A percentile compares a stretch with the other conserved stretches of the same genome.
Evolutionary conservation across 2,888 invertebrate species (phyloP).

Genomic region (Pachycephus smyrnensis): DNA sequence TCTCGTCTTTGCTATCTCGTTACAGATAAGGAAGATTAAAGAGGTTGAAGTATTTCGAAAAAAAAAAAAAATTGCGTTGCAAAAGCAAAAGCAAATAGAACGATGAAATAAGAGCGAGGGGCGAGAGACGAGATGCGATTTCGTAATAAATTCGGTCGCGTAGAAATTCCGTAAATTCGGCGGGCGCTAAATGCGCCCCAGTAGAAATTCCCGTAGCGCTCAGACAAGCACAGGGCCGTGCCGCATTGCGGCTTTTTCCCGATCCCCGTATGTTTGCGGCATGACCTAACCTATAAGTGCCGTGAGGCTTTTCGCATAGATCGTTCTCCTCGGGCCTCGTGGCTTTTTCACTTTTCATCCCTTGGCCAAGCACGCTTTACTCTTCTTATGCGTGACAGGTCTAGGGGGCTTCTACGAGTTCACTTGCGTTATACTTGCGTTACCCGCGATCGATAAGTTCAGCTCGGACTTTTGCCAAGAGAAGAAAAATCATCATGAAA

Average conservation of each 20-base stretch:
- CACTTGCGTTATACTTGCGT: neutral
- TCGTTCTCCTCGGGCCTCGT: neutral
- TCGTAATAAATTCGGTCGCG: neutral
- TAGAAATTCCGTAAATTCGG: neutral
- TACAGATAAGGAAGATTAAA: neutral
- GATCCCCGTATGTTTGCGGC: slow-evolving; percentile 20
- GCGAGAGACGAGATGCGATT: neutral
- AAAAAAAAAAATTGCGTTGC: neutral
- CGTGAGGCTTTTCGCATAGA: neutral
- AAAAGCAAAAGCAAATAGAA: neutral
- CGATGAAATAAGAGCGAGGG: neutral
- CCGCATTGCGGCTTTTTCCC: slow-evolving; percentile 25
- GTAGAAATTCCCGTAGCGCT: neutral
- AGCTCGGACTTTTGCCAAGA: neutral
- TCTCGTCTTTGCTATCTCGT: neutral
- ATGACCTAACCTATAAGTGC: slow-evolving; percentile 4
- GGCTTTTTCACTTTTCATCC: neutral
- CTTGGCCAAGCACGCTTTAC: neutral
- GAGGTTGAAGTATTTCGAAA: neutral
- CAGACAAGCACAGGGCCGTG: neutral
- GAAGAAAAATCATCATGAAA: neutral
- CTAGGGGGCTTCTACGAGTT: neutral
- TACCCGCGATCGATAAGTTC: neutral
- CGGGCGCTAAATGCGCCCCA: neutral
- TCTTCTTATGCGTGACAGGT: neutral